A percentile compares a stretch with the other conserved stretches of the same genome.
Conservation (phyloP, 30 jellyfish, hydroid and myxozoan genomes). For the Catostylus mosaicus region DNA sequence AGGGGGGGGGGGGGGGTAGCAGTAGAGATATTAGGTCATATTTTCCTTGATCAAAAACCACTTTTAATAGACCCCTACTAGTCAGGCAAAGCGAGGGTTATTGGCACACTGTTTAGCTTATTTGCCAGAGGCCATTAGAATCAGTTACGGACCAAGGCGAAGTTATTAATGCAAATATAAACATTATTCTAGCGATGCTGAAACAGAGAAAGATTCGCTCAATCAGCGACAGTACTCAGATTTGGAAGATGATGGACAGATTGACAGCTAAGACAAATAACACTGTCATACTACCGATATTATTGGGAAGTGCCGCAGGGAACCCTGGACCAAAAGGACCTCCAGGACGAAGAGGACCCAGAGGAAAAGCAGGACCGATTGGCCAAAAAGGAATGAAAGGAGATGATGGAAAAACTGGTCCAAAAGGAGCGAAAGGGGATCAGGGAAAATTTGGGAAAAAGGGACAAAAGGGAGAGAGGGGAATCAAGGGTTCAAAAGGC, state of each 20-base stretch:
- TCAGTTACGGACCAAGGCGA: no score
- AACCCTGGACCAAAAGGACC: background rate
- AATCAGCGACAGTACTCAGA: background rate
- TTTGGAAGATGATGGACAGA: slow-evolving; percentile 3
- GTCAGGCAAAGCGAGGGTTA: no score
- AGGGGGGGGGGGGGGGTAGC: no score
- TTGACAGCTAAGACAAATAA: background rate
- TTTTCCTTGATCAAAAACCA: no score
- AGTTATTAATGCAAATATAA: no score
- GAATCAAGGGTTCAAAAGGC: background rate
- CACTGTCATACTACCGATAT: background rate
- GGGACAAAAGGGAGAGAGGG: slow-evolving; percentile 5
- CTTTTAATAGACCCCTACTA: no score
- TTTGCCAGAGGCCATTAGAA: no score
- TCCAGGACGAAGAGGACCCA: slow-evolving; percentile 22
- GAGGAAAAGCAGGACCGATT: slow-evolving; percentile 30
- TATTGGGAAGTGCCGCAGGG: background rate
- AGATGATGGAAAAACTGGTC: background rate
- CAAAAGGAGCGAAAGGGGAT: background rate
- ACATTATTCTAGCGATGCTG: background rate
- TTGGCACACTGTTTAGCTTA: no score
- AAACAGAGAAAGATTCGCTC: background rate
- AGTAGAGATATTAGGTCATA: no score
- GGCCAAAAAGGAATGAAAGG: slow-evolving; percentile 10
- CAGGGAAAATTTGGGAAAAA: background rate